Evolutionary conservation across 2,797 vertebrate species (phyloP), one percentile per base, ranked within the genome.

Genomic region (Myotis pilosus): DNA sequence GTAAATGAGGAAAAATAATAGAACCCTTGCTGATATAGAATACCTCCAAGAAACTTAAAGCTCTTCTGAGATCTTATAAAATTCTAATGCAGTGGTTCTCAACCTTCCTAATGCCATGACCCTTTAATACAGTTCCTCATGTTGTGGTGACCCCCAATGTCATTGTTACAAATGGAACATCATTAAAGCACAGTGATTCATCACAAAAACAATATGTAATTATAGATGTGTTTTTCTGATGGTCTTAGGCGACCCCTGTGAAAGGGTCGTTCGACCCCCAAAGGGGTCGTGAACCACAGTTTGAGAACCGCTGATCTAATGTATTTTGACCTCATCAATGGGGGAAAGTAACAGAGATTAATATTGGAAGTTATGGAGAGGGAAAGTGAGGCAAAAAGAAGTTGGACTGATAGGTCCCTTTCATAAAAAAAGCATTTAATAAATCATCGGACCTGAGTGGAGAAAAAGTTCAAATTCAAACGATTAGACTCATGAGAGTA

Each of bases 1-100:
- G 76, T 11, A 93, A 95, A 96, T 87, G 83, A 96, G 88, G 55
- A 80, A 82, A 95, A 94, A 94, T 91, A 87, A 82, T 85, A 87
- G 91, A 84, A 92, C 22, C 36, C 75, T 95, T 72, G 8, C 60
- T 85, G 78, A 93, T 91, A 92, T 0, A 64, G 76, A 71, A 81
- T 76, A 76, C 76, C 25, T 80, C 79, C 75, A 74, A 91, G 91
- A 33, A 36, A 81, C 41, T 36, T 62, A 23, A 74, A 84, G 55
- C 4, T 11, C 71, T 76, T 62, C 76, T 71, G 83, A 91, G 83
- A 33, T 89, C 36, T 6, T 30, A 57, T 57, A 62, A 76, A 62
- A 91, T 69, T 82, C 33, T 49, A 28, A 66, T 33, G 62, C 9
- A 44, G 44, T 44, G 44, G 44, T 44, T 44, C 44, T 44, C 44